Evolutionary conservation across 2,888 invertebrate species (phyloP), one percentile per base, ranked within the genome.

Genomic region (Caenorhabditis becei): DNA sequence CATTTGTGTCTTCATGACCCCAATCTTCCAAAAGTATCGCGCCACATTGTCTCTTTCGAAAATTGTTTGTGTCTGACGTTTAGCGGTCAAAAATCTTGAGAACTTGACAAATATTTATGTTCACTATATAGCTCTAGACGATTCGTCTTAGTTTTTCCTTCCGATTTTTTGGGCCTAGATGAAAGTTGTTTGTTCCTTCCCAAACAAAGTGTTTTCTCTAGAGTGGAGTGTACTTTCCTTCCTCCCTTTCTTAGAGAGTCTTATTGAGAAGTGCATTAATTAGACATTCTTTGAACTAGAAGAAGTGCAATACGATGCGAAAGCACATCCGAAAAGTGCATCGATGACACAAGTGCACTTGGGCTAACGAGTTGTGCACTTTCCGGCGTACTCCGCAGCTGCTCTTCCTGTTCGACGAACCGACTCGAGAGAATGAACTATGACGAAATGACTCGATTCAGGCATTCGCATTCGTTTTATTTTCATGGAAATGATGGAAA

Each of bases 91-190:
- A 61, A 75, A 75, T 75, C 75, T 75, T 32, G 47, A 66, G 53
- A 61, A 65, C 59, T 66, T 44, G 66, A 75, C 75, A 75, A 75
- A 75, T 67, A 75, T 75, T 75, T 75, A 66, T 75, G 59, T 61
- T 66, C 75, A 32, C 51, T 44, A 37, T 44, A 24, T 47, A 26
- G 35, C 65, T 28, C 51, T 26, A 66, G 51, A 71, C 53, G 2
- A 56, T 26, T 28, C 24, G 16, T 37, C 56, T 63, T 53, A 54
- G 58, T 28, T 26, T 20, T 18, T 53, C 32, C 41, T 41, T 14
- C 14, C 41, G 41, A 41, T 66, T 53, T 41, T 62, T 16, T 44
- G 14, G 14, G 14, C 35, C 20, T 24, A 53, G 63, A 62, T 44
- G 47, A 54, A 47, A 18, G 47, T 37, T 58, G 44, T 20, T 24